Percentiles rank a stretch among this genome's conserved stretches.
These are phyloP conservation scores for Cynopterus brachyotis DNA, from an alignment of 2,113 vertebrate species.

Conservation along the genomic window DNA sequence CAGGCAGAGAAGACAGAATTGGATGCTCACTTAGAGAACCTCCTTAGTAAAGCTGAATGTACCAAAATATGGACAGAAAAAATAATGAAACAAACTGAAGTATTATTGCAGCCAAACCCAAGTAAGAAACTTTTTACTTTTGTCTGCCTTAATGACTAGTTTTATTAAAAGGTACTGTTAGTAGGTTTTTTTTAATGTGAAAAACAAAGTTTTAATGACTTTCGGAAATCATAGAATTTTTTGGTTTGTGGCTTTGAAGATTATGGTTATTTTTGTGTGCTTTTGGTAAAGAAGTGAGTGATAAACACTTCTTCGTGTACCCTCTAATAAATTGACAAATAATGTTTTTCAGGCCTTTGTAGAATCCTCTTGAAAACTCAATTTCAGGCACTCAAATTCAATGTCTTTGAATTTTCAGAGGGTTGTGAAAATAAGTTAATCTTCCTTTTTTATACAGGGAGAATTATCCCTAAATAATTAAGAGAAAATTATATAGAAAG, in stretches of 20 bases:
- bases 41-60: slow-evolving; percentile 94
- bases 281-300: not conserved
- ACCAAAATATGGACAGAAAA: slow-evolving; percentile 98
- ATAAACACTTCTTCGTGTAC: not conserved
- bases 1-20: slow-evolving; percentile 99
- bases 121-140: slow-evolving; percentile 86
- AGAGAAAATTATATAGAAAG: not conserved
- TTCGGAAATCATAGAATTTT: not conserved
- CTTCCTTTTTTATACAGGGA: not conserved
- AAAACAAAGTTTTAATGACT: not conserved
- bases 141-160: not conserved
- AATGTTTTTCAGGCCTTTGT: not conserved
- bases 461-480: not conserved
- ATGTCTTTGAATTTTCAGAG: slow-evolving; percentile 30
- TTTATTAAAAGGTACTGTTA: not conserved
- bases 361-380: slow-evolving; percentile 12
- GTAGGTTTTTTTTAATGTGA: not conserved
- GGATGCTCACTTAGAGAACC: slow-evolving; percentile 98
- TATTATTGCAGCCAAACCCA: slow-evolving; percentile 97
- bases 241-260: not conserved
- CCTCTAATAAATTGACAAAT: not conserved
- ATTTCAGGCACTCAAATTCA: not conserved
- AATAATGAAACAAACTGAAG: slow-evolving; percentile 98
- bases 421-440: not conserved
- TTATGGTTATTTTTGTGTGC: not conserved